Evolutionary conservation across 2,797 vertebrate species (phyloP).

Genomic region (Cyclura pinguis): DNA sequence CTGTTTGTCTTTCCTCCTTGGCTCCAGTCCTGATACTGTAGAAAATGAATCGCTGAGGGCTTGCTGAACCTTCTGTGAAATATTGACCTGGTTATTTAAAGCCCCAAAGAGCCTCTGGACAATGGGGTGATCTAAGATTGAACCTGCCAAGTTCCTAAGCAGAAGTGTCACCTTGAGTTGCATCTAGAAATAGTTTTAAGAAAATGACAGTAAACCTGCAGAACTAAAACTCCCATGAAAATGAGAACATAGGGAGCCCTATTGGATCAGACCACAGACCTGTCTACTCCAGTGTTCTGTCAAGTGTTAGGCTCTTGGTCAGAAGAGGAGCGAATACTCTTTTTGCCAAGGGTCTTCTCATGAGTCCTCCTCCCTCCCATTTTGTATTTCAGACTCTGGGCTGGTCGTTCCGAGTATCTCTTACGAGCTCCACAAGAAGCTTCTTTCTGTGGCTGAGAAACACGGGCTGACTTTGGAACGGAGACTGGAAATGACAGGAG

Average conservation of each 20-base stretch:
- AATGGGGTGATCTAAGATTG: background rate
- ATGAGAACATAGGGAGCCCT: too few species aligned
- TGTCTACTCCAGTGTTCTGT: too few species aligned
- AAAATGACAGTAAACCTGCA: too few species aligned
- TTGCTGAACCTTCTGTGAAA: too few species aligned
- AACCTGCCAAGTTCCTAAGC: background rate
- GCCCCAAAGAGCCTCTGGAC: background rate
- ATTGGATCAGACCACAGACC: too few species aligned
- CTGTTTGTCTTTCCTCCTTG: background rate
- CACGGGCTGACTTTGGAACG: constrained; percentile 93
- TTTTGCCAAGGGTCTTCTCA: constrained; percentile 44
- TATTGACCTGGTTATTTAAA: background rate
- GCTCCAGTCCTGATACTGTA: too few species aligned
- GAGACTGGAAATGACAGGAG: constrained; percentile 95
- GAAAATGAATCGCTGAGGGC: too few species aligned
- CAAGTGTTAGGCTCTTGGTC: background rate
- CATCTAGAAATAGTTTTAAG: too few species aligned
- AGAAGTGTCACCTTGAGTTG: background rate
- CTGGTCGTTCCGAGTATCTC: constrained; percentile 94
- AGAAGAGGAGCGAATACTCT: background rate
- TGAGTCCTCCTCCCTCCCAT: constrained; percentile 35
- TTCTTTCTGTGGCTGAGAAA: constrained; percentile 90
- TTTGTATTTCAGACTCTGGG: constrained; percentile 81
- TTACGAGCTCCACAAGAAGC: constrained; percentile 93
- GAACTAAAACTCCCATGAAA: too few species aligned